Evolutionary conservation across 2,113 vertebrate genomes (phyloP), one percentile per base, ranked within the genome.

Genomic region (Pristiophorus japonicus): DNA sequence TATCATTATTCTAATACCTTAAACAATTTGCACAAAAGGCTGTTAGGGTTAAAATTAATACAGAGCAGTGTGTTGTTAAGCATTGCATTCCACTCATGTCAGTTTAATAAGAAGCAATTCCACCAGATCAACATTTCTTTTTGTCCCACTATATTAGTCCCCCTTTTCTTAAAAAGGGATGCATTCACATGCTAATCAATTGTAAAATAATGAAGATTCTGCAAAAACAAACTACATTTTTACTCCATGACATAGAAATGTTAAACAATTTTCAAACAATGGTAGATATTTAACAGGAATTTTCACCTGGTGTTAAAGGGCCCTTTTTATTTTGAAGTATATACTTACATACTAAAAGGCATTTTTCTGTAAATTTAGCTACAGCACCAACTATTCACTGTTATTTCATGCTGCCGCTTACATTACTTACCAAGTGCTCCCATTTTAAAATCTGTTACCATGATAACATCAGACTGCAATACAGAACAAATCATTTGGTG

Each of bases 1-100:
- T 45, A 94, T 94, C 65, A 70, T 94, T 94, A 94, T 94, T 47
- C 93, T 94, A 94, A 73, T 34, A 70, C 24, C 45, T 90, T 94
- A 94, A 73, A 94, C 45, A 94, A 94, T 94, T 94, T 94, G 66
- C 65, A 47, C 93, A 47, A 70, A 67, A 59, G 22, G 42, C 22
- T 51, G 30, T 30, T 73, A 70, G 45, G 42, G 38, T 94, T 51
- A 70, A 94, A 70, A 70, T 70, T 94, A 94, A 70, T 47, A 67
- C 3, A 34, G 65, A 47, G 30, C 27, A 0, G 20, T 16, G 42
- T 47, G 45, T n/a, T 70, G 66, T 70, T 51, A 30, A 51, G 42
- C 12, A 70, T 94, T 51, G 65, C 66, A 65, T 70, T 70, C 65
- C 42, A 94, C 63, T 94, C 14, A 5, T 70, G 66, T 47, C 45